Percentiles rank a stretch among this genome's conserved stretches.
Evolutionary conservation across 2,113 vertebrate species (phyloP).

Genomic region (Semicossyphus pulcher): DNA sequence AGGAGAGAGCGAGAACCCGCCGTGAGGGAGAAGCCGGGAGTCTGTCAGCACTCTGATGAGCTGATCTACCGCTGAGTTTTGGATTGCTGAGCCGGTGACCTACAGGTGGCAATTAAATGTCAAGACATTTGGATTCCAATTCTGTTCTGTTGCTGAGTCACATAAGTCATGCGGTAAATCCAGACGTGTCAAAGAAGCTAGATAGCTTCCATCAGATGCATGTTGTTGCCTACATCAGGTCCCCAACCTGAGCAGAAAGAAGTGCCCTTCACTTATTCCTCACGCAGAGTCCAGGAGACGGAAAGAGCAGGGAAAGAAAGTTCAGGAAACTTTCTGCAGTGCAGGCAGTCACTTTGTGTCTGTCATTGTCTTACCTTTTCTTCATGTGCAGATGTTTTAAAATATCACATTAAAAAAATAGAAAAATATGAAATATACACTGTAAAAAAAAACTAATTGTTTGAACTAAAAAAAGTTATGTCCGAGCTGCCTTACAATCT

Average conservation of each 20-base stretch:
- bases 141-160: constrained; percentile 70
- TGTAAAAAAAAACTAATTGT: too few species aligned
- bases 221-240: constrained; percentile 47
- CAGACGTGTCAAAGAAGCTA: constrained; percentile 62
- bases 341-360: not conserved
- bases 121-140: constrained; percentile 82
- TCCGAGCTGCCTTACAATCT: too few species aligned
- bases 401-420: too few species aligned
- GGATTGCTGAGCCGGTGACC: constrained; percentile 75
- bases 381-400: not conserved
- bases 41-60: constrained; percentile 74
- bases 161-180: constrained; percentile 73
- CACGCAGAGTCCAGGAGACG: constrained; percentile 27
- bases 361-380: not conserved
- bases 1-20: constrained; percentile 27
- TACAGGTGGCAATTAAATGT: constrained; percentile 82
- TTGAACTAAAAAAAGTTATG: too few species aligned
- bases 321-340: constrained; percentile 9
- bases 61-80: constrained; percentile 74
- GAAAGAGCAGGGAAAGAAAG: constrained; percentile 1
- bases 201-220: constrained; percentile 61
- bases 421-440: too few species aligned
- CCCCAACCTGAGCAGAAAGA: constrained; percentile 9
- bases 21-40: constrained; percentile 48
- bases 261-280: constrained; percentile 47